Base-by-base conservation (phyloP, 2,888 invertebrate genomes). In the Leucania comma region DNA sequence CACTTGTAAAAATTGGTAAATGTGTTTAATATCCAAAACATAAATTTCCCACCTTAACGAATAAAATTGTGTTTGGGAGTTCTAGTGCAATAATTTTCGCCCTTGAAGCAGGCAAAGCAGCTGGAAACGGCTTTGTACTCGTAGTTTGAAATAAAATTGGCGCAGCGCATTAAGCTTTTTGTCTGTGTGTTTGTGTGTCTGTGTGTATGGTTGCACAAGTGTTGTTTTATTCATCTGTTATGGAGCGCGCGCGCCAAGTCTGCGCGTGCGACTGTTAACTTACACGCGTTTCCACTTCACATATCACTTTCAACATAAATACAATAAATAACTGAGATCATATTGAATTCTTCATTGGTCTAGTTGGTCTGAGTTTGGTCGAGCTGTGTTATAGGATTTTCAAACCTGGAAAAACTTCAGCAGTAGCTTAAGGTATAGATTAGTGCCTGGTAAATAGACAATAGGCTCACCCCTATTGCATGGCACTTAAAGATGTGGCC, bases 141-240 rank as follows among this genome's bases (percentile, higher is more conserved):
- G 29, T 10, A 35, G 22, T 8, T 57, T 32, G 9, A 57, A 69
- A 35, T 42, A 35, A 20, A 51, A 38, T 61, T 38, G 8, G 1
- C 12, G 6, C n/a, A 20, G 38, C 24, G 53, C 59, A 48, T 50
- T 20, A 51, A 38, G 22, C 42, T 65, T 38, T 24, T 24, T n/a
- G 29, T 64, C 53, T 24, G 26, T 64, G 22, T 56, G 56, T 73
- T 42, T 24, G 29, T n/a, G n/a, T n/a, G 29, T 64, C 53, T 24
- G 26, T 64, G 22, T 56, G 56, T 73, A 48, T 24, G 29, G 26
- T 72, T 72, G 42, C 65, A 72, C 65, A 72, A 72, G 79, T 75
- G 73, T 84, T 87, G 85, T 86, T 86, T 88, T 84, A 87, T 88
- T 87, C 86, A 84, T 81, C 77, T 82, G 73, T 80, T 42, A 32